Evolutionary conservation across 2,888 invertebrate species (phyloP).

Genomic region (Oscheius onirici): DNA sequence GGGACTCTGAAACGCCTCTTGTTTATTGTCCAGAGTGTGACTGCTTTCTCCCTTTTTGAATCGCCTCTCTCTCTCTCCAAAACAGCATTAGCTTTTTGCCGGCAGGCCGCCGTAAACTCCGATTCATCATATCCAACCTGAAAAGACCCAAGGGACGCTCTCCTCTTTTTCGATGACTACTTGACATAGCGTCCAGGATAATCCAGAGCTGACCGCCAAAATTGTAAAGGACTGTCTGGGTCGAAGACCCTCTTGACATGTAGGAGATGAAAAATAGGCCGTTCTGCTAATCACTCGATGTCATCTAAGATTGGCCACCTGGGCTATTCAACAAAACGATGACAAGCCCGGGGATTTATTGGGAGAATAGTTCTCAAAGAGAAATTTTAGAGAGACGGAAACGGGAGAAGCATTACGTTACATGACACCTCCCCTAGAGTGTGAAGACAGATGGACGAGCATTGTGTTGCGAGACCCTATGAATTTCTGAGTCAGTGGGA

Average conservation of each 20-base stretch:
- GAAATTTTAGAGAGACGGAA: no score
- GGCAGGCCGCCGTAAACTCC: no score
- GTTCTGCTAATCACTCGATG: no score
- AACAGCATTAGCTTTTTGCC: no score
- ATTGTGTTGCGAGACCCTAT: neutral
- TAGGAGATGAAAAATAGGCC: neutral
- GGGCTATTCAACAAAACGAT: neutral
- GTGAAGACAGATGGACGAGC: neutral
- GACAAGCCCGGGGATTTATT: no score
- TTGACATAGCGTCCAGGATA: conserved; percentile 10
- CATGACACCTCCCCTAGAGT: no score
- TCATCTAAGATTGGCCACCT: neutral
- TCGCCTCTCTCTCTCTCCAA: no score
- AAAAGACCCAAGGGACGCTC: no score
- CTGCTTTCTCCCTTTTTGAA: no score
- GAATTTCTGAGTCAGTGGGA: neutral
- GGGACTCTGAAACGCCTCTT: neutral
- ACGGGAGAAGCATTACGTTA: no score
- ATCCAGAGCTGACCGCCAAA: neutral
- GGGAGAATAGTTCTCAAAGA: no score
- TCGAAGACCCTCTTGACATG: conserved; percentile 16
- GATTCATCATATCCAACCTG: no score
- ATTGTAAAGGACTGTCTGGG: conserved; percentile 20
- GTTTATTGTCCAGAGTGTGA: neutral
- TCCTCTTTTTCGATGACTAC: neutral